Base-by-base conservation (phyloP, 1,140 invertebrate genomes). In the Atta colombica region DNA sequence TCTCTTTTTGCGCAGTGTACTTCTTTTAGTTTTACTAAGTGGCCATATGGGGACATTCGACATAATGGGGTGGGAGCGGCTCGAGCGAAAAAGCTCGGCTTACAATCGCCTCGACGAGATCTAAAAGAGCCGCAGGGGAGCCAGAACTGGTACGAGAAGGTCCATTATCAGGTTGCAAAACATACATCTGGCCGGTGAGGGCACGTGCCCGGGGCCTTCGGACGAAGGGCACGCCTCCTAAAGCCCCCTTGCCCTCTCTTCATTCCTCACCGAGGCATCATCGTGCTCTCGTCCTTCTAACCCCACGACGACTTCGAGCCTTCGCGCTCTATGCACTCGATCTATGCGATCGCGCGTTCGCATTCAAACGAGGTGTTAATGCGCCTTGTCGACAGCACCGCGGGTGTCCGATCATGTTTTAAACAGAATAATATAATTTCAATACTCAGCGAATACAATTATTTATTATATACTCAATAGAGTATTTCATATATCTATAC, bases 121-220 rank as follows among this genome's bases (percentile, higher is more conserved):
- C 93, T 94, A 93, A 94, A 94, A 94, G 94, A 93, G 94, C 93
- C 92, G 91, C 92, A 93, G 94, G 91, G 92, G 93, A 93, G 93
- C 93, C 88, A 88, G 81, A 90, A 89, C 89, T 90, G 91, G 90
- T 93, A 91, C 90, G 91, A 93, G 90, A 91, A 91, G 93, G 90
- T 94, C 93, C 93, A 95, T 95, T 95, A 95, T 95, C 94, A 94
- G 92, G 94, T 94, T 94, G 94, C 94, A 94, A 94, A 95, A 94
- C 94, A 95, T 94, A 94, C 95, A 94, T 94, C 94, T 94, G 94
- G 92, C 86, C 92, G 91, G 88, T 82, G 86, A 88, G 89, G 91
- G 92, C 92, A 92, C 92, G 93, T 93, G 92, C 93, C 92, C 86
- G 88, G 87, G 87, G 91, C 91, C 93, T 86, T 92, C 80, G 91